Evolutionary conservation across 2,113 vertebrate genomes (phyloP).

Genomic region (Probosciger aterrimus): DNA sequence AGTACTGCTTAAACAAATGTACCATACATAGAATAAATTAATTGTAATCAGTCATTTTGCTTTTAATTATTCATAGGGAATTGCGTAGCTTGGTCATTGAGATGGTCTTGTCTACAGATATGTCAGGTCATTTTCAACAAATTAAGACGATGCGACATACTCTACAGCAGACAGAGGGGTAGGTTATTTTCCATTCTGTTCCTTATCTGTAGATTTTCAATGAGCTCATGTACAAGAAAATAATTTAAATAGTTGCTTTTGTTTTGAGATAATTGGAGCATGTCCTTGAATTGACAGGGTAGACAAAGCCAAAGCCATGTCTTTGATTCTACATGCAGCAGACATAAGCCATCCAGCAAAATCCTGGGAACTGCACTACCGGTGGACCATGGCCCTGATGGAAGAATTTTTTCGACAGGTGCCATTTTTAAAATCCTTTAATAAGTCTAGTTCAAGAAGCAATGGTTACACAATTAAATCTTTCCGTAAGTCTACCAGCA

Average conservation of each 20-base stretch:
- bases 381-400: conserved; percentile 91
- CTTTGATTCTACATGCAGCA: conserved; percentile 91
- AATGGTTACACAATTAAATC: background rate
- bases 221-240: conserved; percentile 11
- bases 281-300: conserved; percentile 81
- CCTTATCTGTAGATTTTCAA: background rate
- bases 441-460: background rate
- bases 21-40: conserved; percentile 6
- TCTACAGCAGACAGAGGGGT: conserved; percentile 91
- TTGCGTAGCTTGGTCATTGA: conserved; percentile 90
- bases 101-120: conserved; percentile 97
- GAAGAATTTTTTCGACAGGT: conserved; percentile 98
- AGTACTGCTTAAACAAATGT: conserved; percentile 5
- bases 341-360: conserved; percentile 98
- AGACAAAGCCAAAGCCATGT: conserved; percentile 94
- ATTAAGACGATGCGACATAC: conserved; percentile 90
- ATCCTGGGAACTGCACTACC: conserved; percentile 87
- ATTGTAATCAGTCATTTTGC: conserved; percentile 29
- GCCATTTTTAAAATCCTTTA: conserved; percentile 42
- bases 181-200: conserved; percentile 61
- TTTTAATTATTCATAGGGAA: conserved; percentile 80
- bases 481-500: background rate
- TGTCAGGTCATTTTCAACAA: conserved; percentile 97
- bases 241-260: conserved; percentile 24
- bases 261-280: conserved; percentile 45